phyloP scores from a whole-genome alignment of 2,797 vertebrate genomes.

The Peromyscus aztecus region DNA sequence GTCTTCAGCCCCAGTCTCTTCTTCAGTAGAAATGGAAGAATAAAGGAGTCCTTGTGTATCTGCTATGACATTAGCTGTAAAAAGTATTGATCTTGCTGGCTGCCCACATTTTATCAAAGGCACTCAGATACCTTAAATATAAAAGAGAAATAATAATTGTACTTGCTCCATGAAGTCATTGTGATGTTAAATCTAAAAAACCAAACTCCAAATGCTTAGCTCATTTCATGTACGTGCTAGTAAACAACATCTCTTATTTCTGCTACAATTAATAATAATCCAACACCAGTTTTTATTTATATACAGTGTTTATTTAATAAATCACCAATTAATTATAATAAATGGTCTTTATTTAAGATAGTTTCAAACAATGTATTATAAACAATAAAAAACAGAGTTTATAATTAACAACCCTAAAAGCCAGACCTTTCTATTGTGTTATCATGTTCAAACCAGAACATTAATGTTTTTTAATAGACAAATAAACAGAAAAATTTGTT shows the following conservation, averaged over 20 bases:
- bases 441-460: neutral
- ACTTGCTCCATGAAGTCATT: neutral
- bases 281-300: neutral
- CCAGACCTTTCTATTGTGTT: neutral
- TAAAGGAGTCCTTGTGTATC: neutral
- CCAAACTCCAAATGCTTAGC: neutral
- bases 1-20: neutral
- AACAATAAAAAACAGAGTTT: neutral
- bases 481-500: neutral
- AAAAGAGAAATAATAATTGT: neutral
- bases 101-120: neutral
- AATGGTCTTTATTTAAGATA: neutral
- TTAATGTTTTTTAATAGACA: conserved; percentile 9
- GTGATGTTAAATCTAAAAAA: neutral
- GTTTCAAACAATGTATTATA: neutral
- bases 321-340: conserved; percentile 14
- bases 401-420: neutral
- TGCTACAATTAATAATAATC: neutral
- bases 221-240: neutral
- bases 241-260: conserved; percentile 4
- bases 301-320: neutral
- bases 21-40: neutral
- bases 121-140: neutral
- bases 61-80: neutral
- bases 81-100: neutral